phyloP scores from a whole-genome alignment of 1,140 invertebrate species.

The Drosophila kohkoa region DNA sequence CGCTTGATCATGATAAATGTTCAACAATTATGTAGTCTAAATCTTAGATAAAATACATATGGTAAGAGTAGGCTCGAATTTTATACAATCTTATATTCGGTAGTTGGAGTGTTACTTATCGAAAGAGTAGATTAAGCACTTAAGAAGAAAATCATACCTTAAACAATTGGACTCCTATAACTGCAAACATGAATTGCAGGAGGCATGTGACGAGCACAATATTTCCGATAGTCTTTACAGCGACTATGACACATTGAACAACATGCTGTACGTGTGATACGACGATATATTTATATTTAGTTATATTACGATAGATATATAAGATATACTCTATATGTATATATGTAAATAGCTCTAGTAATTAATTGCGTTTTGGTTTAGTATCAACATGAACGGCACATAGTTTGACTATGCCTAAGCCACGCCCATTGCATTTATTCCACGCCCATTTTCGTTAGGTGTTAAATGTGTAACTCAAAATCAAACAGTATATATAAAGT shows the following conservation, averaged over 20 bases:
- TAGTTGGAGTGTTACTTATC: slow-evolving; percentile 21
- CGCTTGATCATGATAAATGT: background rate
- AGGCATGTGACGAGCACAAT: slow-evolving; percentile 99
- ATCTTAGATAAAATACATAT: slow-evolving; percentile 17
- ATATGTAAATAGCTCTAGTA: slow-evolving; percentile 14
- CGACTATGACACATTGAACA: slow-evolving; percentile 99
- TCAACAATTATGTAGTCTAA: slow-evolving; percentile 1
- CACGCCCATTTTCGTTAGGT: slow-evolving; percentile 75
- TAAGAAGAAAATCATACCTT: slow-evolving; percentile 91
- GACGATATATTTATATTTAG: slow-evolving; percentile 66
- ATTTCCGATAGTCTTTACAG: slow-evolving; percentile 99
- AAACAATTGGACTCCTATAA: slow-evolving; percentile 99
- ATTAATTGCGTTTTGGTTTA: slow-evolving; percentile 55
- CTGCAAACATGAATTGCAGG: slow-evolving; percentile 99
- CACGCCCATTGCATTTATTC: slow-evolving; percentile 69
- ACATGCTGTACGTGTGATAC: slow-evolving; percentile 92
- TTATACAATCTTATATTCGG: slow-evolving; percentile 19
- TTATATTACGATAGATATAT: slow-evolving; percentile 39
- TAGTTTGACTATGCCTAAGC: slow-evolving; percentile 70
- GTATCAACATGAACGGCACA: slow-evolving; percentile 66
- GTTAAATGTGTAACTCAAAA: slow-evolving; percentile 67
- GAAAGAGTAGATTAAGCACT: slow-evolving; percentile 46
- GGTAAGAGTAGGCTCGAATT: background rate
- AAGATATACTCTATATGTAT: slow-evolving; percentile 35
- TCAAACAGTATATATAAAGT: slow-evolving; percentile 31